phyloP scores from a whole-genome alignment of 2,113 vertebrate genomes.

The Laticauda colubrina region DNA sequence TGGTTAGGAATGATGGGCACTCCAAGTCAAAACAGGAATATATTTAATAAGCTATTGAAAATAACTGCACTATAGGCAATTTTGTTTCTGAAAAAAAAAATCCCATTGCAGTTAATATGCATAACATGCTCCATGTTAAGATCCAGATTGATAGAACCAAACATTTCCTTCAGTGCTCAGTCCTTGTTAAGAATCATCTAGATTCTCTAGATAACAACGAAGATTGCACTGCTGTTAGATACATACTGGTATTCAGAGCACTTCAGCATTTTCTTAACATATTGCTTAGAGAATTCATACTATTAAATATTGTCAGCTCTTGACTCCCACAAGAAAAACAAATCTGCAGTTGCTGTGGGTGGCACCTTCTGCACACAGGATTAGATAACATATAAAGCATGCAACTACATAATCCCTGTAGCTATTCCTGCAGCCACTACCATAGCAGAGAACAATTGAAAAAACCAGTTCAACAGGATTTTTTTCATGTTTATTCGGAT shows the following conservation, averaged over 20 bases:
- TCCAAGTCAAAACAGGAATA: neutral
- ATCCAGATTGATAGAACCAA: neutral
- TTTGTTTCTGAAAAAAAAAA: neutral
- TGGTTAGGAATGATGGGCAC: neutral
- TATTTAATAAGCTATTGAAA: neutral
- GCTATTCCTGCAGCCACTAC: slow-evolving; percentile 7
- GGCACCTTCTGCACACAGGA: neutral
- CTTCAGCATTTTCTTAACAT: neutral
- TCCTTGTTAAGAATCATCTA: neutral
- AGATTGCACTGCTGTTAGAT: neutral
- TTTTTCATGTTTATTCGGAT: slow-evolving; percentile 27
- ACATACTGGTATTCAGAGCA: neutral
- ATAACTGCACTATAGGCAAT: neutral
- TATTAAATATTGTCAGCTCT: neutral
- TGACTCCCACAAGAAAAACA: neutral
- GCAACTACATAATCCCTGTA: neutral
- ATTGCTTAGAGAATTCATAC: neutral
- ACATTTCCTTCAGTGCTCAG: neutral
- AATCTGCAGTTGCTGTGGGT: neutral
- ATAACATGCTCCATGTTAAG: neutral
- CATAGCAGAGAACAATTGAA: slow-evolving; percentile 8
- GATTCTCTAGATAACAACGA: neutral
- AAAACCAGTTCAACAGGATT: slow-evolving; percentile 8
- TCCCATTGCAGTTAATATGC: neutral
- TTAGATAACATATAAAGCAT: neutral